Evolutionary conservation across 2,888 invertebrate species (phyloP).

Genomic region (Gastracanthus pulcherrimus): DNA sequence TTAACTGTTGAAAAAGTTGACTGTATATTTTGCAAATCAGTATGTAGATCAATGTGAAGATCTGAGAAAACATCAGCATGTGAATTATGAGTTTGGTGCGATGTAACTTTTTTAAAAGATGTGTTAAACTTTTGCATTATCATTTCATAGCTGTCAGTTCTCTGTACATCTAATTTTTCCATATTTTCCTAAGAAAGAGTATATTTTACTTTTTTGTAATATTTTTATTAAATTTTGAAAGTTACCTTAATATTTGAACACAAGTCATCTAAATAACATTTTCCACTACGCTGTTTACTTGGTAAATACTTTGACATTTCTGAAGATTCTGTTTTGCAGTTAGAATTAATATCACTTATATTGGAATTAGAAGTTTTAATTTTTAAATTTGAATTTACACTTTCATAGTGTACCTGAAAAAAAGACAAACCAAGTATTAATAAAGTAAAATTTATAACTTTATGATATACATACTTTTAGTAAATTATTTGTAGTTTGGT

Average conservation of each 20-base stretch:
- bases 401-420: not conserved
- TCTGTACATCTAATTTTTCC: slow-evolving; percentile 22
- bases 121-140: slow-evolving; percentile 61
- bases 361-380: not conserved
- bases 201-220: slow-evolving; percentile 53
- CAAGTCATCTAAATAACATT: slow-evolving; percentile 42
- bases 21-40: slow-evolving; percentile 59
- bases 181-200: slow-evolving; percentile 57
- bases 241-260: slow-evolving; percentile 28
- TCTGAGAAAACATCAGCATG: slow-evolving; percentile 17
- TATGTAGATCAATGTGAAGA: slow-evolving; percentile 56
- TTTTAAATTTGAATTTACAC: not conserved
- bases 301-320: not conserved
- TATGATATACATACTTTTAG: slow-evolving; percentile 31
- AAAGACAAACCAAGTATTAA: not conserved
- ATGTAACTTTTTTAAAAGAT: slow-evolving; percentile 59
- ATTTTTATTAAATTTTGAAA: not conserved
- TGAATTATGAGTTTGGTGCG: slow-evolving; percentile 41
- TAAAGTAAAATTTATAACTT: not conserved
- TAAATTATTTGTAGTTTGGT: not conserved
- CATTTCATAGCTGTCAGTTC: slow-evolving; percentile 32
- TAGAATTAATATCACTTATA: not conserved
- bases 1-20: slow-evolving; percentile 61
- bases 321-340: not conserved
- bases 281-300: not conserved